These are phyloP conservation scores for Sardinella longiceps DNA, from an alignment of 2,797 vertebrate genomes.

Conservation along the genomic window DNA sequence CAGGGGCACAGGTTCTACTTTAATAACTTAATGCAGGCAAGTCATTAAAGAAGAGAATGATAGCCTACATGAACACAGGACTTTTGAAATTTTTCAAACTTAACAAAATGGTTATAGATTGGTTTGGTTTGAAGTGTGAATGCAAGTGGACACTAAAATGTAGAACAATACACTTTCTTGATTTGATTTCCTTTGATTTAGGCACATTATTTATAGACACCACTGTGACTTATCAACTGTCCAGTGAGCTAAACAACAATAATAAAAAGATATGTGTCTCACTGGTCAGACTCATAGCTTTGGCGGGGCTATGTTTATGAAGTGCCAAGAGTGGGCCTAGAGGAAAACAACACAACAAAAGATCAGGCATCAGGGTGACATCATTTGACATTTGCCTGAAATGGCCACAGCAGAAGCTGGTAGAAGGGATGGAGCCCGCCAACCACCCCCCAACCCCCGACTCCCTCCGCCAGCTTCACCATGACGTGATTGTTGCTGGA, in stretches of 20 bases:
- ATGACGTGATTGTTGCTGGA: constrained; percentile 31
- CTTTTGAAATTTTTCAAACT: not conserved
- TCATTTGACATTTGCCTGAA: constrained; percentile 61
- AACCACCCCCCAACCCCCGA: constrained; percentile 11
- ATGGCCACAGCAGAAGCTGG: constrained; percentile 42
- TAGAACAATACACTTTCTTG: not conserved
- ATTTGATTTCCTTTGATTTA: not conserved
- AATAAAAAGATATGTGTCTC: not conserved
- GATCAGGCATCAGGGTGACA: constrained; percentile 52
- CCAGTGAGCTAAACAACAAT: not conserved
- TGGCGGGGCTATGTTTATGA: not conserved
- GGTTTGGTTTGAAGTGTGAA: not conserved
- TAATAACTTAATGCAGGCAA: not conserved
- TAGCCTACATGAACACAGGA: not conserved
- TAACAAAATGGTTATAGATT: not conserved
- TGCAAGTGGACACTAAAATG: not conserved
- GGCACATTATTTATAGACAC: not conserved
- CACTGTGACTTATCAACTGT: not conserved
- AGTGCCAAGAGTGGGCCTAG: constrained; percentile 30
- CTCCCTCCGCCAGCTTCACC: constrained; percentile 9
- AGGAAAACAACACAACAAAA: constrained; percentile 44
- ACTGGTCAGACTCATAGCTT: not conserved
- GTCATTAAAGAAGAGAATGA: not conserved
- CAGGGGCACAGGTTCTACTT: not conserved
- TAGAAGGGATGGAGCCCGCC: constrained; percentile 44